Conservation (phyloP, 2,797 vertebrate genomes). For the Coregonus suidteri region DNA sequence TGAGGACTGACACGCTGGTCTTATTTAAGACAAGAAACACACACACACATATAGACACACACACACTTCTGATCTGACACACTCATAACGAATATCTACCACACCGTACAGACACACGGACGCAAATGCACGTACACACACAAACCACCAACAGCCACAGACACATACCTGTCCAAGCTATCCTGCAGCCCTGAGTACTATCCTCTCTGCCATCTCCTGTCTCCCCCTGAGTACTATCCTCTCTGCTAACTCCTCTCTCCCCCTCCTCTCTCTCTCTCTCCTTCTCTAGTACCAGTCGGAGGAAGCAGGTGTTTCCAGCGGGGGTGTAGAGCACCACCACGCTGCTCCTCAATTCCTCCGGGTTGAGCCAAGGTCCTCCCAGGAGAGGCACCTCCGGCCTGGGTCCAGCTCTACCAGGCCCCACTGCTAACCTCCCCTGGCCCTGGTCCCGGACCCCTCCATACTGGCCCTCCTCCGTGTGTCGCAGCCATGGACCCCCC, state of each 20-base stretch:
- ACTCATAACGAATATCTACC: too few relatives aligned
- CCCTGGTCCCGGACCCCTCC: not conserved
- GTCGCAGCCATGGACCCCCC: constrained; percentile 19
- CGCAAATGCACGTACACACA: too few relatives aligned
- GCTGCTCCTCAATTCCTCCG: constrained; percentile 59
- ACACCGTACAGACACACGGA: too few relatives aligned
- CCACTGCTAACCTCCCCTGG: constrained; percentile 8
- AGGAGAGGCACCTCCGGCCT: constrained; percentile 58
- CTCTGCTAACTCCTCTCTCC: not conserved
- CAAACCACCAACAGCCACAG: not conserved
- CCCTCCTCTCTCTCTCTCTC: not conserved
- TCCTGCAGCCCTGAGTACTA: not conserved
- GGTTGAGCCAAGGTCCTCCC: constrained; percentile 23
- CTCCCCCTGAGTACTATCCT: not conserved
- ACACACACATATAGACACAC: too few relatives aligned
- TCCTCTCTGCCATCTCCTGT: too few relatives aligned
- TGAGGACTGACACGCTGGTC: constrained; percentile 12
- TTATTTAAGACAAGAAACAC: not conserved
- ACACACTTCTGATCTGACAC: too few relatives aligned
- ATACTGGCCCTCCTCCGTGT: constrained; percentile 8
- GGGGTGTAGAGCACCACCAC: constrained; percentile 68
- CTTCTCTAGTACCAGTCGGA: constrained; percentile 65
- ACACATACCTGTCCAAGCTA: not conserved
- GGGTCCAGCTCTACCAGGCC: not conserved
- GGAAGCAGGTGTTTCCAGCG: constrained; percentile 62